phyloP scores from a whole-genome alignment of 2,113 vertebrate genomes.

The Tympanuchus pallidicinctus region DNA sequence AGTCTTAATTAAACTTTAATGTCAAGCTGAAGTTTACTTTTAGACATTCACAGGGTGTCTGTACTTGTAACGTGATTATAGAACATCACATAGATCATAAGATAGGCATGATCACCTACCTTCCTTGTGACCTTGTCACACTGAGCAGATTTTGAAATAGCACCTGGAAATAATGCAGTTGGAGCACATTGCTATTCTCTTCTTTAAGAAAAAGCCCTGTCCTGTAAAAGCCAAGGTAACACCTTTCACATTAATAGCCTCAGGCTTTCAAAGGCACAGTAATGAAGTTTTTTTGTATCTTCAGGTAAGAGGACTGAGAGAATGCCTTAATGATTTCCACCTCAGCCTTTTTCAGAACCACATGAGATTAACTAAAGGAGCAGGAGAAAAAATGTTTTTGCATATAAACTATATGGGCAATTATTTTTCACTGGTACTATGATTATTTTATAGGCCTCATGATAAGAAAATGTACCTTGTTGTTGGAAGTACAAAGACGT shows the following conservation, averaged over 20 bases:
- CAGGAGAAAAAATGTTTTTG: background rate
- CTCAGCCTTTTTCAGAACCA: background rate
- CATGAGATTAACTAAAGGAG: background rate
- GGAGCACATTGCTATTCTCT: accelerated
- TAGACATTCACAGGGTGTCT: constrained; percentile 28
- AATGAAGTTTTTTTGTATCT: background rate
- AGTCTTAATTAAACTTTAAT: constrained; percentile 87
- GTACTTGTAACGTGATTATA: constrained; percentile 26
- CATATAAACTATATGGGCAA: background rate
- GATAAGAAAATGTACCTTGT: constrained; percentile 85
- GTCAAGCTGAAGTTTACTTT: constrained; percentile 81
- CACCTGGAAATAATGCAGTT: background rate
- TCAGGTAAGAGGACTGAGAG: background rate
- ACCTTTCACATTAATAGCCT: background rate
- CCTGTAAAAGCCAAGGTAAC: background rate
- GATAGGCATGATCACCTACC: background rate
- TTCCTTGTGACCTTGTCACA: background rate
- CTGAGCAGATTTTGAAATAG: background rate
- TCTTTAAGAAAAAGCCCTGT: background rate
- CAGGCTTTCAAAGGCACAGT: background rate
- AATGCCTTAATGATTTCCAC: background rate
- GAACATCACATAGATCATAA: background rate
- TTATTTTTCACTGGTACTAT: background rate
- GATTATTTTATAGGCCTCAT: constrained; percentile 71
- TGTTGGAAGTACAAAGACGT: constrained; percentile 85